Conservation (phyloP, 2,797 vertebrate genomes). For the Okamejei kenojei region DNA sequence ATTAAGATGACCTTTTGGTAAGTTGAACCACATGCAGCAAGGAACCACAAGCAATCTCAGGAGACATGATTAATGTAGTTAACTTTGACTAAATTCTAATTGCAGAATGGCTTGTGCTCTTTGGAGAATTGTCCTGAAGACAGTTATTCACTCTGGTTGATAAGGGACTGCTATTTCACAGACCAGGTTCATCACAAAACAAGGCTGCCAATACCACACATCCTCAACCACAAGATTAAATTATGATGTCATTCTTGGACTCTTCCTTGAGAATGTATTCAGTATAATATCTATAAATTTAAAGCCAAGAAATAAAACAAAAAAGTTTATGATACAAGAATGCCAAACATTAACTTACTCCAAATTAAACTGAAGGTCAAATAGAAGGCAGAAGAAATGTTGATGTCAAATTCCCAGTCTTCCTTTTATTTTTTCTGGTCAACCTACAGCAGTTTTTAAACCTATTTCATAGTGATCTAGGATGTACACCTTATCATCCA, state of each 20-base stretch:
- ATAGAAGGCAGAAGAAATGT: too few species aligned
- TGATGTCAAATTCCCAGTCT: not conserved
- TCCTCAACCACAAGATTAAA: not conserved
- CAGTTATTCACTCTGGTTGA: constrained; percentile 31
- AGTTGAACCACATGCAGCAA: constrained; percentile 53
- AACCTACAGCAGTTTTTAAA: too few species aligned
- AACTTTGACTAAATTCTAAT: constrained; percentile 37
- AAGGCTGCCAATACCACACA: not conserved
- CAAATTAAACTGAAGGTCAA: not conserved
- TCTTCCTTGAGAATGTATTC: not conserved
- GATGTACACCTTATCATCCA: too few species aligned
- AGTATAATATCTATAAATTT: not conserved
- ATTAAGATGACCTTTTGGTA: constrained; percentile 67
- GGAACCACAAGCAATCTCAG: constrained; percentile 57
- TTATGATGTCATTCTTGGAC: not conserved
- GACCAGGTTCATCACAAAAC: not conserved
- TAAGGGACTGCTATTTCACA: not conserved
- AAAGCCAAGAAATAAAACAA: not conserved
- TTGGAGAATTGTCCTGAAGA: constrained; percentile 21
- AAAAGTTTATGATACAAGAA: not conserved
- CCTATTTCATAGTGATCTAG: too few species aligned
- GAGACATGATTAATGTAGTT: constrained; percentile 45
- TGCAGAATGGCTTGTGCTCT: not conserved
- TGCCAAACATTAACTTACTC: not conserved
- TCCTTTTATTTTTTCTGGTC: too few species aligned